Evolutionary conservation across 2,113 vertebrate species (phyloP).

Genomic region (Laterallus jamaicensis): DNA sequence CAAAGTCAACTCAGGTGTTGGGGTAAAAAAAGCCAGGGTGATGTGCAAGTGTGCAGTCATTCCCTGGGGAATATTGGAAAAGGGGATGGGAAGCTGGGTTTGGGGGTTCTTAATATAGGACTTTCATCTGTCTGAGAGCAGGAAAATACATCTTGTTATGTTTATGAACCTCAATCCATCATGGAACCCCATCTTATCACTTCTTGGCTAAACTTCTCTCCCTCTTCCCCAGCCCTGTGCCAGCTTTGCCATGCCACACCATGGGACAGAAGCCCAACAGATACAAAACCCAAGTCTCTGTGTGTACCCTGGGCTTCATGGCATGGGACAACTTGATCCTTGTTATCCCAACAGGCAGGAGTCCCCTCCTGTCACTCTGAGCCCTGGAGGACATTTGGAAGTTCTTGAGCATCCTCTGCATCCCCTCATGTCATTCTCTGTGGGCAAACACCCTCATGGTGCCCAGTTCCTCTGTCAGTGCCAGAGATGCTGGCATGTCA

Average conservation of each 20-base stretch:
- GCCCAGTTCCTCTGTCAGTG: background rate
- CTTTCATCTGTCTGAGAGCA: background rate
- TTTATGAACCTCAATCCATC: background rate
- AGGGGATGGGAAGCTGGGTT: background rate
- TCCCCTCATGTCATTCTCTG: background rate
- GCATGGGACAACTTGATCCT: background rate
- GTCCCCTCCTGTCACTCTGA: background rate
- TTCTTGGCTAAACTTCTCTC: background rate
- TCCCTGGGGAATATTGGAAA: background rate
- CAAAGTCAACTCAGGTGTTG: background rate
- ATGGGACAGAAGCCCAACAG: background rate
- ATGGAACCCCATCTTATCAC: background rate
- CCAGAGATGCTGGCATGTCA: background rate
- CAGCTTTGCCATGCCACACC: background rate
- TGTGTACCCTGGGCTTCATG: rapidly evolving
- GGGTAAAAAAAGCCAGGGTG: background rate
- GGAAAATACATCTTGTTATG: background rate
- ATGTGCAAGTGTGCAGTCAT: background rate
- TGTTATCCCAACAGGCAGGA: background rate
- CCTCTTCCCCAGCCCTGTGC: background rate
- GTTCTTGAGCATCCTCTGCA: background rate
- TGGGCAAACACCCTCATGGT: background rate
- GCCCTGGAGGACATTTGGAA: background rate
- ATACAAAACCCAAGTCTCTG: background rate
- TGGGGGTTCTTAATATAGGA: background rate